Evolutionary conservation across 2,888 invertebrate species (phyloP).

Genomic region (Drosophila paranaensis): DNA sequence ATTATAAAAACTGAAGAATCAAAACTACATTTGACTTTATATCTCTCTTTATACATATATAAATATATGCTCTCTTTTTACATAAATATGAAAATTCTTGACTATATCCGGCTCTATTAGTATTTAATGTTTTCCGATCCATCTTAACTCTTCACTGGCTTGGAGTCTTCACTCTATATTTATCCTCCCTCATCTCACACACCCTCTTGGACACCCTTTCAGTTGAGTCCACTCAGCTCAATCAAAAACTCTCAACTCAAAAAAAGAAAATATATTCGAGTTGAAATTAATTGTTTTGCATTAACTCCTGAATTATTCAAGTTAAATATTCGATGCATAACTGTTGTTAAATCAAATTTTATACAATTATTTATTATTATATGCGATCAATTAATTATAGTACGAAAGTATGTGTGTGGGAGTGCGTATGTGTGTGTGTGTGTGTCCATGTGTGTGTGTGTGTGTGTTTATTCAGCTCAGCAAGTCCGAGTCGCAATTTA

Average conservation of each 20-base stretch:
- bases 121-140: no score
- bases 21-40: no score
- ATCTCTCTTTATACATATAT: no score
- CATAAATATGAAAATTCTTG: no score
- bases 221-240: background rate
- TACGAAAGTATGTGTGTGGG: background rate
- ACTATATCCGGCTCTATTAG: no score
- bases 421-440: background rate
- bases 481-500: constrained; percentile 31
- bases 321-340: background rate
- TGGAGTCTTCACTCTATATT: no score
- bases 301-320: background rate
- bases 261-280: background rate
- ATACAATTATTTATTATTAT: constrained; percentile 4
- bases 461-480: constrained; percentile 20
- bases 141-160: no score
- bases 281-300: background rate
- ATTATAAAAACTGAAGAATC: no score
- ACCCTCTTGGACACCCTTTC: background rate
- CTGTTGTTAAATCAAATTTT: background rate
- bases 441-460: background rate
- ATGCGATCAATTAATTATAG: constrained; percentile 22
- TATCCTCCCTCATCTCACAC: no score
- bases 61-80: no score
- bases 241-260: background rate